Conservation (phyloP, 2,888 invertebrate genomes). For the Dicyrtoma fusca region DNA sequence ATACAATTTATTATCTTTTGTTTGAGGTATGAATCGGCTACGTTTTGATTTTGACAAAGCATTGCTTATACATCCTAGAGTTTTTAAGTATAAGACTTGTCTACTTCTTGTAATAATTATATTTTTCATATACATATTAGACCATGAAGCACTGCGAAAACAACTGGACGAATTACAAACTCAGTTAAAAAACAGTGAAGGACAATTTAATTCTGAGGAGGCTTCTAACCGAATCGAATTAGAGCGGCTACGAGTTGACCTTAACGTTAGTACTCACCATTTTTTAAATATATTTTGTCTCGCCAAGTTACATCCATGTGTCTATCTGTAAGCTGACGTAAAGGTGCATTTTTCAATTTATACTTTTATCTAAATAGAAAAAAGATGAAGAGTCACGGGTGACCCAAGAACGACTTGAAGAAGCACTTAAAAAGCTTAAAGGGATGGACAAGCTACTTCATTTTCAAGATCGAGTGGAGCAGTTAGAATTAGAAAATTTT, state of each 20-base stretch:
- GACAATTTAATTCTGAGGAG: constrained; percentile 5
- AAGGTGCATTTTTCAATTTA: neutral
- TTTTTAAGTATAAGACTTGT: neutral
- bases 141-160: constrained; percentile 18
- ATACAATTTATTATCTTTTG: neutral
- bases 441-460: constrained; percentile 47
- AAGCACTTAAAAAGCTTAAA: constrained; percentile 50
- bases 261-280: neutral
- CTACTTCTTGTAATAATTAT: neutral
- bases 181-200: constrained; percentile 1
- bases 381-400: constrained; percentile 45
- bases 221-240: neutral
- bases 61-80: neutral
- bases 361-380: constrained; percentile 29
- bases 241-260: neutral
- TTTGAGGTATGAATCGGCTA: neutral
- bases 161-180: constrained; percentile 19
- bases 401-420: constrained; percentile 44
- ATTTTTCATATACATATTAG: neutral
- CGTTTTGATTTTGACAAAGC: neutral
- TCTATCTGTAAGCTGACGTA: no score
- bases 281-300: no score
- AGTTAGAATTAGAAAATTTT: constrained; percentile 49
- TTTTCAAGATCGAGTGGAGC: constrained; percentile 48
- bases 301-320: neutral